These are phyloP conservation scores for Colius striatus DNA, from an alignment of 2,113 vertebrate species.

Conservation along the genomic window DNA sequence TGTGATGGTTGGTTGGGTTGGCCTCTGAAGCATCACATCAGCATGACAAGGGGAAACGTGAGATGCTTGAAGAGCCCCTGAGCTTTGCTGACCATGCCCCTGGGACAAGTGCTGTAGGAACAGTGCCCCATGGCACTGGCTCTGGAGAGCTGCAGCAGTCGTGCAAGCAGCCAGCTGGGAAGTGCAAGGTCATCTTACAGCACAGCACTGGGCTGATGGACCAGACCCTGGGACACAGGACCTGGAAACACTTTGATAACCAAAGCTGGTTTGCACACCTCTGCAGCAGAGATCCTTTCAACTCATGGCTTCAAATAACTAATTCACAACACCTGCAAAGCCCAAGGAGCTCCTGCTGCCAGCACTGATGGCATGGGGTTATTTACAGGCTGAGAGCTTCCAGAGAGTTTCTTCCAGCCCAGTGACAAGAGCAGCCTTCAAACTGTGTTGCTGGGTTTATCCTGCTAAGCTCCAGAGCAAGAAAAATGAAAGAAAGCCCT, in stretches of 20 bases:
- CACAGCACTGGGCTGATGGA: background rate
- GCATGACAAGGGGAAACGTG: too few species aligned
- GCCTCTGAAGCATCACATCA: background rate
- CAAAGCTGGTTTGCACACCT: background rate
- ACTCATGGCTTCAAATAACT: background rate
- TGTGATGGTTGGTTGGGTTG: accelerated
- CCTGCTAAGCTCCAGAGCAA: background rate
- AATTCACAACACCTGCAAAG: background rate
- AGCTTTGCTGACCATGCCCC: too few species aligned
- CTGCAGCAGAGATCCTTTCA: background rate
- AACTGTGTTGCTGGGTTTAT: background rate
- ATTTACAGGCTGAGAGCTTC: background rate
- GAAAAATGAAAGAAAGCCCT: accelerated
- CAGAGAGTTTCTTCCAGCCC: background rate
- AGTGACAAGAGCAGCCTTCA: background rate
- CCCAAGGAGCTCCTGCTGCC: background rate
- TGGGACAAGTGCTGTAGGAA: accelerated
- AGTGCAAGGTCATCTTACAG: background rate
- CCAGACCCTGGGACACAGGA: background rate
- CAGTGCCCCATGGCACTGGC: accelerated
- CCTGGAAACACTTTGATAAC: background rate
- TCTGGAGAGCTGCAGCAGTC: accelerated
- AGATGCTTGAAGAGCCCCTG: background rate
- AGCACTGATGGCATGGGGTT: background rate
- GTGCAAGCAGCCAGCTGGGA: background rate